phyloP scores from a whole-genome alignment of 2,888 invertebrate genomes.

The Drosophila borealis region DNA sequence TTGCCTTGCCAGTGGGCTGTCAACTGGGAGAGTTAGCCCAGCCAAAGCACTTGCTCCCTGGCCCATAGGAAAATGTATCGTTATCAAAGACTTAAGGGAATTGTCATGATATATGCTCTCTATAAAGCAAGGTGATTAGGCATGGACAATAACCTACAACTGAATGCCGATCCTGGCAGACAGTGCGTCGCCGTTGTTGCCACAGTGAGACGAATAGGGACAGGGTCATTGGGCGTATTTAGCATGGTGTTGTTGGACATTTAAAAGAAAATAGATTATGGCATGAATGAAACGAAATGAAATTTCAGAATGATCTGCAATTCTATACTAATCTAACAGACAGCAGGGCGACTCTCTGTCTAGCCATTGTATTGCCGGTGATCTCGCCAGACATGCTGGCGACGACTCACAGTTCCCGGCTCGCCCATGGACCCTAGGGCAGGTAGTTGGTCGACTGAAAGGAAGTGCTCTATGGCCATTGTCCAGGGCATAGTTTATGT shows the following conservation, averaged over 20 bases:
- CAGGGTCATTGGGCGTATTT: conserved; percentile 49
- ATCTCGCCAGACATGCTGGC: conserved; percentile 78
- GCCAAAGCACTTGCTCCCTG: conserved; percentile 27
- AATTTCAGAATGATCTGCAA: conserved; percentile 80
- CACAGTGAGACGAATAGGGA: conserved; percentile 26
- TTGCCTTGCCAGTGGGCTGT: conserved; percentile 16
- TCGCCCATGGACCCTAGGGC: conserved; percentile 33
- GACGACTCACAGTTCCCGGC: conserved; percentile 43
- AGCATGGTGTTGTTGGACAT: conserved; percentile 57
- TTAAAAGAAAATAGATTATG: conserved; percentile 79
- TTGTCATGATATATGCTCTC: conserved; percentile 37
- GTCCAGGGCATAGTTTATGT: conserved; percentile 71
- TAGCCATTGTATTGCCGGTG: conserved; percentile 53
- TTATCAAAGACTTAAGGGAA: conserved; percentile 45
- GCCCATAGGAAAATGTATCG: conserved; percentile 9
- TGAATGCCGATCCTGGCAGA: conserved; percentile 64
- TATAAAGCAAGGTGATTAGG: conserved; percentile 51
- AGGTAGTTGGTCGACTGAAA: conserved; percentile 60
- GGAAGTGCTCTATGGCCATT: conserved; percentile 69
- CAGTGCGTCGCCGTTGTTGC: conserved; percentile 63
- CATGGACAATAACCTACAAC: conserved; percentile 22
- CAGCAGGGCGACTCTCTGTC: conserved; percentile 54
- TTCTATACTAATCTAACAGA: conserved; percentile 76
- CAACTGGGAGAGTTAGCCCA: conserved; percentile 9
- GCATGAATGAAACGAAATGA: conserved; percentile 75